Conservation (phyloP, 2,888 invertebrate genomes). For the Leucophenga maculata region DNA sequence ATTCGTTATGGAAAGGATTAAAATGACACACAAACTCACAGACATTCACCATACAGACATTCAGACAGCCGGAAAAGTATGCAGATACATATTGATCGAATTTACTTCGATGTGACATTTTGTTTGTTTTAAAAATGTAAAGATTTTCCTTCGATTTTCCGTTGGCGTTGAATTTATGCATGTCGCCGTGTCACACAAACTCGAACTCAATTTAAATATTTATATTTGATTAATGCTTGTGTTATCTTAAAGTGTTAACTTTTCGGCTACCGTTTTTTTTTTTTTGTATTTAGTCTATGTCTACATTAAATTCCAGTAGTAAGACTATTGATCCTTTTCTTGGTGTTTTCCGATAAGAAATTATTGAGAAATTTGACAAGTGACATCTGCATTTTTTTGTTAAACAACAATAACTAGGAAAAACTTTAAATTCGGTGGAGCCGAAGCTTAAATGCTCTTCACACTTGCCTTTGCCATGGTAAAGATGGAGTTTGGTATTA, state of each 20-base stretch:
- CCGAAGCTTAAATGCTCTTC: no score
- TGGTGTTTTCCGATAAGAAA: background rate
- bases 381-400: no score
- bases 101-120: conserved; percentile 23
- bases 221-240: conserved; percentile 42
- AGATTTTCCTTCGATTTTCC: conserved; percentile 21
- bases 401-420: no score
- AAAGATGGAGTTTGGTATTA: no score
- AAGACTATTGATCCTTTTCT: background rate
- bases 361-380: no score
- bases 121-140: conserved; percentile 35
- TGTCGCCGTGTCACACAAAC: conserved; percentile 38
- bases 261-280: conserved; percentile 55
- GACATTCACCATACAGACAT: background rate
- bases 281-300: background rate
- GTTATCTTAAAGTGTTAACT: conserved; percentile 47
- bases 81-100: conserved; percentile 3
- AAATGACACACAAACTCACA: background rate
- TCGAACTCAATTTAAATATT: conserved; percentile 54
- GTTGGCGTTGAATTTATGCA: conserved; percentile 42
- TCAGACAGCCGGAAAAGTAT: background rate
- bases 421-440: no score
- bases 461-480: no score
- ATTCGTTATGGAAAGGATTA: conserved; percentile 17
- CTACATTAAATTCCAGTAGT: background rate